Evolutionary conservation across 2,113 vertebrate species (phyloP).

Genomic region (Charina bottae): DNA sequence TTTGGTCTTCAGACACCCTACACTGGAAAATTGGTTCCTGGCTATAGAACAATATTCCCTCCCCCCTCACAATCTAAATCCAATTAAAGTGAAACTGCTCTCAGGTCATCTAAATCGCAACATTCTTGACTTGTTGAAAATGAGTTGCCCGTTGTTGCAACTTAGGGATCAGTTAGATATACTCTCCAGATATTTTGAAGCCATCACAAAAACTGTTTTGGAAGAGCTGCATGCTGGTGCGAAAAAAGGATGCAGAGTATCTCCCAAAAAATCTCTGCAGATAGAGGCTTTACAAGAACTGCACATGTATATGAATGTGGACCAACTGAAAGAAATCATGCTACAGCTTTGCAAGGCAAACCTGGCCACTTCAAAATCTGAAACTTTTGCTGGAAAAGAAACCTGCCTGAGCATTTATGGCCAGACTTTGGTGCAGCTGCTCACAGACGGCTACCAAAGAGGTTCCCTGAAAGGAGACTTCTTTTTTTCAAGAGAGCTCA

Average conservation of each 20-base stretch:
- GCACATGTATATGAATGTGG: slow-evolving; percentile 77
- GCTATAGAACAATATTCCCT: slow-evolving; percentile 79
- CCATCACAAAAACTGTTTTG: slow-evolving; percentile 74
- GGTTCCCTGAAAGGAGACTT: slow-evolving; percentile 54
- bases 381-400: slow-evolving; percentile 17
- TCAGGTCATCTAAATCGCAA: slow-evolving; percentile 74
- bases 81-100: slow-evolving; percentile 78
- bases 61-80: slow-evolving; percentile 82
- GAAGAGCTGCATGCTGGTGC: slow-evolving; percentile 71
- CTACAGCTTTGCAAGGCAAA: slow-evolving; percentile 79
- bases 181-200: slow-evolving; percentile 72
- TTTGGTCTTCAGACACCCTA: slow-evolving; percentile 85
- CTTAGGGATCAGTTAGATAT: slow-evolving; percentile 63
- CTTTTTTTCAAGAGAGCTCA: slow-evolving; percentile 75
- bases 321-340: slow-evolving; percentile 78
- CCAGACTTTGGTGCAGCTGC: slow-evolving; percentile 76
- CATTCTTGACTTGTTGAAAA: slow-evolving; percentile 77
- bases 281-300: slow-evolving; percentile 81
- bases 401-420: slow-evolving; percentile 80
- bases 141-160: slow-evolving; percentile 66
- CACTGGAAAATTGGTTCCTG: slow-evolving; percentile 89
- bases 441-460: slow-evolving; percentile 69
- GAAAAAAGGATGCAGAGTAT: background rate
- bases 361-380: slow-evolving; percentile 63
- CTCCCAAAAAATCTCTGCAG: slow-evolving; percentile 63